Base-by-base conservation (phyloP, 2,888 invertebrate species). In the Phortica okadai region DNA sequence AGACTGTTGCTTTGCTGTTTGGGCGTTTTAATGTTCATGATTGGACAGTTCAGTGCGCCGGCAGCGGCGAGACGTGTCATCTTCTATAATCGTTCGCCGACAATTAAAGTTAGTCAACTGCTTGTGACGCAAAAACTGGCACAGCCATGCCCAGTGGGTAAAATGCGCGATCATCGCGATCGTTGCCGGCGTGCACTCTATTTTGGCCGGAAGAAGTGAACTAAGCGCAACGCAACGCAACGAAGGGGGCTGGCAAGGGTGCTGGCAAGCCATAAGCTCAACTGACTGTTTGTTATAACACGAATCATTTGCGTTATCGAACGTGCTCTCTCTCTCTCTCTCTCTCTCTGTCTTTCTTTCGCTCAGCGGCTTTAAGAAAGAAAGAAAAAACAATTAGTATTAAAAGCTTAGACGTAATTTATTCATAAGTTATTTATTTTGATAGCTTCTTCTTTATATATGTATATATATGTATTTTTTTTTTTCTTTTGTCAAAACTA, bases 91-190 rank as follows among this genome's bases (percentile, higher is more conserved):
- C 80, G 80, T 11, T 74, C 78, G 1, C 82, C 83, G 7, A 82
- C 76, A 4, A 79, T 90, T 1, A 77, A 83, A 0, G 84, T 81
- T 3, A 81, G 89, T 14, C 90, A 90, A 78, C 80, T 90, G 54
- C 82, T 90, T 33, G 77, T 86, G 5, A 87, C 88, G 0, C 77
- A 83, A 3, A 80, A 75, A 7, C 75, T 84, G 14, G 1, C 73
- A 25, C 81, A 80, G 1, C 87, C 89, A 4, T 90, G 90, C 76
- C 88, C 88, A 4, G 79, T 76, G 7, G 90, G 90, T 0, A 83
- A 85, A 76, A 85, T 87, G 83, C 82, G 89, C 1, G 90, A 90
- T 76, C 88, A 90, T 78, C 88, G 89, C 5, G 84, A 89, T 81
- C 87, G 88, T 6, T 90, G 90, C 75, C 84, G 90, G 14, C 84